These are phyloP conservation scores for Seladonia tumulorum DNA, from an alignment of 2,888 invertebrate species.

Conservation along the genomic window DNA sequence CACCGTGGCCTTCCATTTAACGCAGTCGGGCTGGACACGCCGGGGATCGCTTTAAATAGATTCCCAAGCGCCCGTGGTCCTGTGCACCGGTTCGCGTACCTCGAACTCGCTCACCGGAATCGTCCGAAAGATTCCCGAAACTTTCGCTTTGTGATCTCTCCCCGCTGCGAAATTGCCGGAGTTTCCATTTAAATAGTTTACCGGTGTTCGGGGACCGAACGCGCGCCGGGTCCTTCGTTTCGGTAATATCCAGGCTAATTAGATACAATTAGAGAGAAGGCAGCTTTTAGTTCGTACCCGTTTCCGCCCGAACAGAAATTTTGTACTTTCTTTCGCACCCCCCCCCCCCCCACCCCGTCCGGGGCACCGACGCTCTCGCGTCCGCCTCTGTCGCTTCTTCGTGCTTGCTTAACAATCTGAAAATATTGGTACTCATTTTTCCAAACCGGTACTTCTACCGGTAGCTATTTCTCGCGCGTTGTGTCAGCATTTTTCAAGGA, in stretches of 20 bases:
- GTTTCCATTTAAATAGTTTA: constrained; percentile 51
- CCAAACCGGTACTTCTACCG: not conserved
- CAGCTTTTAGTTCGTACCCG: constrained; percentile 23
- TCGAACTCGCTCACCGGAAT: constrained; percentile 1
- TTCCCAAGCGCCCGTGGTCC: not conserved
- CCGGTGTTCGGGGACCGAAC: constrained; percentile 6
- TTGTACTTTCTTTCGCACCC: not conserved
- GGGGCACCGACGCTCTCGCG: not conserved
- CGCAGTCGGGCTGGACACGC: constrained; percentile 37
- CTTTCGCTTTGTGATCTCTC: constrained; percentile 31
- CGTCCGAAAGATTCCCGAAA: constrained; percentile 42
- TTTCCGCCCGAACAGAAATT: constrained; percentile 2
- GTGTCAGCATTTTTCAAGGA: too few relatives aligned
- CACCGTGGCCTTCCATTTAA: constrained; percentile 47
- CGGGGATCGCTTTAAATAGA: constrained; percentile 57
- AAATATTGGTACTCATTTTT: not conserved
- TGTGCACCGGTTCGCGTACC: constrained; percentile 11
- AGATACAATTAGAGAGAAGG: constrained; percentile 53
- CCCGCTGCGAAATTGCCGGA: constrained; percentile 30
- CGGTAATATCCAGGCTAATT: constrained; percentile 55
- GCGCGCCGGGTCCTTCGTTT: constrained; percentile 18
- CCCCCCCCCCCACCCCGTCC: too few relatives aligned
- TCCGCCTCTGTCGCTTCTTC: not conserved
- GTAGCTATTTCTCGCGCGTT: too few relatives aligned
- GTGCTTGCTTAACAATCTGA: not conserved